Evolutionary conservation across 2,113 vertebrate genomes (phyloP).

Genomic region (Hippocampus zosterae): DNA sequence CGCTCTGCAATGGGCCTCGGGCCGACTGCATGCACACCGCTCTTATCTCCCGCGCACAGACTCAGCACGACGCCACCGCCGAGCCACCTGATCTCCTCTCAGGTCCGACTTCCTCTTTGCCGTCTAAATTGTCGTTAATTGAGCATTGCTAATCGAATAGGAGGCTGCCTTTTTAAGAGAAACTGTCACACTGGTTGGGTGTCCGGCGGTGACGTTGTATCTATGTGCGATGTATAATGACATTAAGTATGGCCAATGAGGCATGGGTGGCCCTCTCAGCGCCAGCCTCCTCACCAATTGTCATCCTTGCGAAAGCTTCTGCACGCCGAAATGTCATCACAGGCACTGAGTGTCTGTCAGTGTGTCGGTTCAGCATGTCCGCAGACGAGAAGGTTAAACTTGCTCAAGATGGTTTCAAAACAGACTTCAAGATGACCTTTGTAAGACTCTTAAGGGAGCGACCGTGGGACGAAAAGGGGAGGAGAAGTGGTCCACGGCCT

Average conservation of each 20-base stretch:
- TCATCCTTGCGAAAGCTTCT: background rate
- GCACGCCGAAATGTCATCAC: background rate
- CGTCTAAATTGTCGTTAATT: constrained; percentile 60
- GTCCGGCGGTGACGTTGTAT: constrained; percentile 55
- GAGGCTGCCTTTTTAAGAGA: constrained; percentile 60
- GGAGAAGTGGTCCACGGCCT: background rate
- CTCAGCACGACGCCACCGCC: constrained; percentile 46
- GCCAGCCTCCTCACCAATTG: constrained; percentile 69
- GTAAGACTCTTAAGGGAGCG: background rate
- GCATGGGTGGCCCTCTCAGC: constrained; percentile 70
- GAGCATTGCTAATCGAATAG: constrained; percentile 74
- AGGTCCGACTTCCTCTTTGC: constrained; percentile 56
- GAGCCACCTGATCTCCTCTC: constrained; percentile 45
- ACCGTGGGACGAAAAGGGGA: background rate
- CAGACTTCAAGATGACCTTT: constrained; percentile 17
- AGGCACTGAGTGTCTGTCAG: background rate
- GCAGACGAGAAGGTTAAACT: constrained; percentile 28
- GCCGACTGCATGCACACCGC: constrained; percentile 57
- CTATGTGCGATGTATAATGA: constrained; percentile 65
- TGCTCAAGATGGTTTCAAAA: constrained; percentile 43
- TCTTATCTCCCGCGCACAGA: constrained; percentile 69
- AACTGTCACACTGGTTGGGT: constrained; percentile 59
- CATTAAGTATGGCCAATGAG: constrained; percentile 79
- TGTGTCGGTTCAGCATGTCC: background rate
- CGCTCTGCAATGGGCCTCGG: constrained; percentile 40